Base-by-base conservation (phyloP, 2,888 invertebrate species). In the Luperina nickerlii region DNA sequence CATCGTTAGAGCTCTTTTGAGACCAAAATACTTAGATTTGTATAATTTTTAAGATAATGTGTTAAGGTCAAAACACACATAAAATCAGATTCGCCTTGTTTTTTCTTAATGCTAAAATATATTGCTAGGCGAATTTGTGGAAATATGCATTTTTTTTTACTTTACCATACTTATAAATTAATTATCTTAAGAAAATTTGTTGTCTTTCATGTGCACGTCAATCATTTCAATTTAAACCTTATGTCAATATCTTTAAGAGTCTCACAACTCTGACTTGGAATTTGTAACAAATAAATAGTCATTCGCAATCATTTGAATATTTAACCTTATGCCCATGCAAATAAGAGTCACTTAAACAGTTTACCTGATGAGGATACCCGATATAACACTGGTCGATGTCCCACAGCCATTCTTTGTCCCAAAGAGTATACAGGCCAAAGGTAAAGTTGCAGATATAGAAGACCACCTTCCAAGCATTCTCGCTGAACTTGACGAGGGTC, bases 341-440 rank as follows among this genome's bases (percentile, higher is more conserved):
- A 71, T 51, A 67, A 62, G 15, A 70, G 18, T 62, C 13, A 72
- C 0, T 20, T 48, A 38, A 62, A 51, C 67, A 32, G 51, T 70
- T 90, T 32, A 98, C 98, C 97, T 98, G 98, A 95, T 98, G 97
- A 24, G 98, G 98, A 93, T 98, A 98, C 54, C 98, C 98, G 76
- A 97, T 94, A 98, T 99, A 99, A 93, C 99, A 99, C 92, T 98
- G 97, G 89, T 98, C 98, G 83, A 99, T 99, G 92, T 99, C 98
- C 99, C 99, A 99, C 89, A 99, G 97, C 99, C 99, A 99, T 78
- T 98, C 97, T 96, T 99, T 99, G 95, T 99, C 98, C 99, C 99
- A 99, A 63, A 99, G 96, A 79, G 98, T 97, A 90, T 97, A 97
- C 48, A 99, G 91, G 38, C 99, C 99, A 95, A 98, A 99, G 48